phyloP scores from a whole-genome alignment of 2,797 vertebrate genomes.

The Rhynchonycteris naso region DNA sequence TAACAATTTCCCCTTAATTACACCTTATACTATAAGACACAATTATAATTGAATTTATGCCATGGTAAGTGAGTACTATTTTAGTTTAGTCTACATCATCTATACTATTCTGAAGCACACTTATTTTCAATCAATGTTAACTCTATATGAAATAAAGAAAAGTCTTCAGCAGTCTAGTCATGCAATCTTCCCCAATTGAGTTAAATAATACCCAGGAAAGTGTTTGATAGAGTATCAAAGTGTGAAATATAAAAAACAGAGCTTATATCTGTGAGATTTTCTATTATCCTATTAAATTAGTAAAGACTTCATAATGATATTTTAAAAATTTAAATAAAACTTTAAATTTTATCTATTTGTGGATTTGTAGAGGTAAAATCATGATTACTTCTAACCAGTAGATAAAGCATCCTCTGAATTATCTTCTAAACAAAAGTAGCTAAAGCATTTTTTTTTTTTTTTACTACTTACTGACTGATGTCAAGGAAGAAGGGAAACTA shows the following conservation, averaged over 20 bases:
- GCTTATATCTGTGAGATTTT: not conserved
- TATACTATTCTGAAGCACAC: not conserved
- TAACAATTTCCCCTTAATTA: constrained; percentile 54
- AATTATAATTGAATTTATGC: constrained; percentile 53
- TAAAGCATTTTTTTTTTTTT: not conserved
- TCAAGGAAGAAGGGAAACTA: not conserved
- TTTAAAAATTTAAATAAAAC: not conserved
- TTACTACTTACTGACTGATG: not conserved
- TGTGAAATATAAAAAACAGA: not conserved
- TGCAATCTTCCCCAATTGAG: not conserved
- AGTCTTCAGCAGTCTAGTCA: not conserved
- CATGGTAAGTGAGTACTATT: constrained; percentile 4
- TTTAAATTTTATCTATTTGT: not conserved
- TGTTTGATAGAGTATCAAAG: not conserved
- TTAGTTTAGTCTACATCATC: not conserved
- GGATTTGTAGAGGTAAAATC: not conserved
- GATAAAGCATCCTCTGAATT: constrained; percentile 6
- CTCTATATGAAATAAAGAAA: not conserved
- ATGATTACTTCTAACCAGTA: constrained; percentile 5
- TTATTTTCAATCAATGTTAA: constrained; percentile 50
- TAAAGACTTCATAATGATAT: not conserved
- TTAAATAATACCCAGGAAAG: not conserved
- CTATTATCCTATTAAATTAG: not conserved
- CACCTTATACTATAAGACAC: constrained; percentile 11
- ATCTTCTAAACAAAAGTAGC: not conserved